Evolutionary conservation across 2,797 vertebrate genomes (phyloP).

Genomic region (Chrysolophus pictus): DNA sequence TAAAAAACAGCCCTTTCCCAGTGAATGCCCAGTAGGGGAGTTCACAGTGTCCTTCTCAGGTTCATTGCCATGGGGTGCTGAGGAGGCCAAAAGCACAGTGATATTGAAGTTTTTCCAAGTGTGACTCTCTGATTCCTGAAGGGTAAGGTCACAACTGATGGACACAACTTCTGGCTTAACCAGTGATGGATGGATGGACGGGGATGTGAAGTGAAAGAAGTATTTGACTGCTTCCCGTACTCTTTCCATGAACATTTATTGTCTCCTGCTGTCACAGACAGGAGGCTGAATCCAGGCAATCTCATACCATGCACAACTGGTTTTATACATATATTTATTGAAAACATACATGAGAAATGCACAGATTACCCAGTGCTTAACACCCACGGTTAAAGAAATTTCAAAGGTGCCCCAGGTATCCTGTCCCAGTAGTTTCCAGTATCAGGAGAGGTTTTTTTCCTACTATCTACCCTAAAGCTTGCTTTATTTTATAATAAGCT

Average conservation of each 20-base stretch:
- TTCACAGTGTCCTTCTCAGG: not conserved
- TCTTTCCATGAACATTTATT: not conserved
- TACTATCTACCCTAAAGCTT: not conserved
- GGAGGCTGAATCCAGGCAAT: not conserved
- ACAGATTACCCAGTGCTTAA: not conserved
- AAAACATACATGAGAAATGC: not conserved
- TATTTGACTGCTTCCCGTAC: slow-evolving; percentile 14
- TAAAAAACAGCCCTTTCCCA: not conserved
- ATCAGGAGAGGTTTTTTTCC: not conserved
- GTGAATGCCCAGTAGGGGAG: not conserved
- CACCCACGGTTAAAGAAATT: not conserved
- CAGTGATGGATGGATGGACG: not conserved
- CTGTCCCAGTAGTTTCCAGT: not conserved
- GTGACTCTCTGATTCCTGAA: not conserved
- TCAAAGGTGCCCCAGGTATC: not conserved
- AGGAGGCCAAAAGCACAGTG: not conserved
- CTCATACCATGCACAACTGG: not conserved
- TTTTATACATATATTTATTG: not conserved
- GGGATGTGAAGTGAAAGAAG: slow-evolving; percentile 48
- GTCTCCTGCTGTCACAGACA: not conserved
- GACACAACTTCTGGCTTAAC: not conserved
- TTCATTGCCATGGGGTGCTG: not conserved
- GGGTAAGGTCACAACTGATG: slow-evolving; percentile 15
- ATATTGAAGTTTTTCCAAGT: not conserved
- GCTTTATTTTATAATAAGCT: not conserved